Evolutionary conservation across 2,797 vertebrate species (phyloP).

Genomic region (Carduelis carduelis): DNA sequence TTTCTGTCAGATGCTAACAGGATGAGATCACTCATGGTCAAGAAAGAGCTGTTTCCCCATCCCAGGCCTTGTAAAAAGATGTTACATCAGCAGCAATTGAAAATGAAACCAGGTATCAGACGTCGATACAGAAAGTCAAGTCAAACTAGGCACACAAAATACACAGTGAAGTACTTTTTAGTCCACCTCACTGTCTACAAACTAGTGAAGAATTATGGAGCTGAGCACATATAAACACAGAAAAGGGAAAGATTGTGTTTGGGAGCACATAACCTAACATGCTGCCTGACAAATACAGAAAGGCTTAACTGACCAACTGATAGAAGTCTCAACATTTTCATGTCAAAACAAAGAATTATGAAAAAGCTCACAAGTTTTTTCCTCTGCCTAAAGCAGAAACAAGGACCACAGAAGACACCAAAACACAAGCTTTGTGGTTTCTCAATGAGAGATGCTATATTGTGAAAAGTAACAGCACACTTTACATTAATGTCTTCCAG

Average conservation of each 20-base stretch:
- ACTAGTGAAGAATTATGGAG: background rate
- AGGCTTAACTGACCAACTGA: background rate
- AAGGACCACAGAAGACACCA: background rate
- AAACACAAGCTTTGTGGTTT: background rate
- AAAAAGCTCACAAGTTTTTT: fast-evolving
- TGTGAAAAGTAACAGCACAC: background rate
- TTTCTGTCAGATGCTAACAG: background rate
- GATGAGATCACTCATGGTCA: background rate
- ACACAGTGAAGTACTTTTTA: background rate
- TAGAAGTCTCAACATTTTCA: background rate
- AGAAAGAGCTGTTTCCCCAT: background rate
- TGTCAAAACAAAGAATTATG: background rate
- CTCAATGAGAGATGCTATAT: background rate
- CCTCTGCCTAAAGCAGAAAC: background rate
- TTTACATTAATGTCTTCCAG: background rate
- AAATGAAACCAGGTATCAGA: background rate
- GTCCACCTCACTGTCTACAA: background rate
- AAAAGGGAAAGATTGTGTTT: background rate
- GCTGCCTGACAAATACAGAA: background rate
- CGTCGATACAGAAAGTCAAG: background rate
- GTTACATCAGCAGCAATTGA: background rate
- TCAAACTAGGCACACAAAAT: background rate
- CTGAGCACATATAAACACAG: background rate
- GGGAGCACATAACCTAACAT: background rate
- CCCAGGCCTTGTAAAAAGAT: background rate